Evolutionary conservation across 2,113 vertebrate genomes (phyloP), one percentile per base, ranked within the genome.

Genomic region (Sterna hirundo): DNA sequence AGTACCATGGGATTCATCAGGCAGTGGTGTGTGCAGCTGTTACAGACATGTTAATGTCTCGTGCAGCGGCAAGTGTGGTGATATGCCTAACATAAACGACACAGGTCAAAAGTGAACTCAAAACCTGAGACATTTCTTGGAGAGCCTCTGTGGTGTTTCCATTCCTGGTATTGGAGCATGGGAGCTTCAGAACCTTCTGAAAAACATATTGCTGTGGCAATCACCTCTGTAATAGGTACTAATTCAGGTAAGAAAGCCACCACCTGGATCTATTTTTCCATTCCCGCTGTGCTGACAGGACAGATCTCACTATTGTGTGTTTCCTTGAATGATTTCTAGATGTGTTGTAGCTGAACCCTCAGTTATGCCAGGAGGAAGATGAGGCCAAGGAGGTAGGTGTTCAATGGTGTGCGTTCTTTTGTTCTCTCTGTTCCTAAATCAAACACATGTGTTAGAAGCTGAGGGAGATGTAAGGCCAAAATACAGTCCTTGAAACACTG

Each of bases 391-490:
- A 61, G 6, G 36, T 7, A 25, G 55, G 23, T 47, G 34, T 71
- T 54, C 55, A 74, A 18, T 36, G 8, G 55, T 0, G 0, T 16
- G 32, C 36, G 5, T 51, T 78, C 44, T 84, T 68, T n/a, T 78
- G 23, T 78, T 85, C 36, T 71, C 17, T 68, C 21, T 46, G 1
- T 89, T 70, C 36, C 65, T 66, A 46, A 62, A 52, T 8, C 21
- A 42, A 78, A 46, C 21, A 16, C 8, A 0, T 8, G 2, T 55
- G n/a, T 70, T 71, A 62, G 83, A 88, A 92, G 18, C 34, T 49
- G 83, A 57, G 36, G 60, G 34, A 85, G 60, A 32, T 61, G 11
- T 8, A 47, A 46, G 30, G 15, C 55, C 11, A 3, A 62, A 82
- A 51, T 52, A 58, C 20, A 66, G 40, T 61, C 36, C 30, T 62